phyloP scores from a whole-genome alignment of 2,797 vertebrate genomes.

The Cephalopachus bancanus region DNA sequence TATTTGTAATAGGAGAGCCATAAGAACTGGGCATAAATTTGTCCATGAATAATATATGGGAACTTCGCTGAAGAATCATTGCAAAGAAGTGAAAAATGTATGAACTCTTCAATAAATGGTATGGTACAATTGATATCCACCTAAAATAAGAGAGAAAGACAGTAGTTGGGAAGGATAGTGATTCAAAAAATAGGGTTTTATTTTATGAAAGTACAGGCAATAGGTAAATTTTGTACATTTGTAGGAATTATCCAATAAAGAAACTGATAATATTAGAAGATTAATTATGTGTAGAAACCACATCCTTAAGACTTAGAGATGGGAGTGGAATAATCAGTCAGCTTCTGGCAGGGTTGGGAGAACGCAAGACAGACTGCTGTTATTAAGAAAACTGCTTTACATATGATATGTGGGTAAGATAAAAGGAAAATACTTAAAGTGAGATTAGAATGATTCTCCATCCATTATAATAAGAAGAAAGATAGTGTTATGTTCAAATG shows the following conservation, averaged over 20 bases:
- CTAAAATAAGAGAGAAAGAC: neutral
- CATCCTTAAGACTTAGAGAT: too few species aligned
- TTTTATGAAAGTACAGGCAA: neutral
- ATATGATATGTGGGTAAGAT: too few species aligned
- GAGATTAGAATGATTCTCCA: neutral
- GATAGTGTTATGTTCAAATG: neutral
- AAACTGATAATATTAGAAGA: neutral
- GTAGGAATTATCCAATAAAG: neutral
- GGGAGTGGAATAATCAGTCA: too few species aligned
- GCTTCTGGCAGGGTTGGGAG: too few species aligned
- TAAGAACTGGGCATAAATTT: neutral
- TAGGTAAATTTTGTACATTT: neutral
- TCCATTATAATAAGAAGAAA: neutral
- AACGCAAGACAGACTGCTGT: too few species aligned
- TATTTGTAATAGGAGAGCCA: neutral
- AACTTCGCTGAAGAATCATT: neutral
- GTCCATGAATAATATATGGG: neutral
- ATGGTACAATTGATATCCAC: neutral
- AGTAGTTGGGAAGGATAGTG: neutral
- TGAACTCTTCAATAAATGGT: neutral
- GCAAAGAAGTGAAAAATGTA: neutral
- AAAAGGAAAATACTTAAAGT: too few species aligned
- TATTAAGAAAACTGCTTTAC: too few species aligned
- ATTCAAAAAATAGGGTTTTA: neutral
- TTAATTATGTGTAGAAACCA: too few species aligned